A percentile compares a stretch with the other conserved stretches of the same genome.
Conservation (phyloP, 2,888 invertebrate species). For the Himalopsyche kuldschensis region DNA sequence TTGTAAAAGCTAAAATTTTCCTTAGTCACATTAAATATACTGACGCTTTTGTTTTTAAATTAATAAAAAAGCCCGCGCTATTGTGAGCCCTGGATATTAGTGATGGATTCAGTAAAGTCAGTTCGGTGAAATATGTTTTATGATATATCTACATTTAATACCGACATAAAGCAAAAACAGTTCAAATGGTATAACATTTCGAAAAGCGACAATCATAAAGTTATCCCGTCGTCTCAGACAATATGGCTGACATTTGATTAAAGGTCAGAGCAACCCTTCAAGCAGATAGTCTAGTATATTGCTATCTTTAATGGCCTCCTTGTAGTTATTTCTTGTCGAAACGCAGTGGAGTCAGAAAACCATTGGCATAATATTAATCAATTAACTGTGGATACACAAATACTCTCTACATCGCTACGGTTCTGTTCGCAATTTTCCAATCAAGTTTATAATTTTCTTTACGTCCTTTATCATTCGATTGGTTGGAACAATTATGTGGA, state of each 20-base stretch:
- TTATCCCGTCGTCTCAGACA: conserved; percentile 32
- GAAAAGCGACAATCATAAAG: conserved; percentile 36
- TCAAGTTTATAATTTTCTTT: not conserved
- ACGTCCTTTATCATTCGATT: not conserved
- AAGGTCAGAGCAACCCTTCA: conserved; percentile 37
- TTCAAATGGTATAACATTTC: conserved; percentile 29
- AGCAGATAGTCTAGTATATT: conserved; percentile 3
- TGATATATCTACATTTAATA: conserved; percentile 2
- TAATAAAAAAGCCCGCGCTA: not conserved
- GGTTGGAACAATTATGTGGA: no score
- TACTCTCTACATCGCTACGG: not conserved
- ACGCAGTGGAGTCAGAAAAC: not conserved
- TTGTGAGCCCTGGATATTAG: not conserved
- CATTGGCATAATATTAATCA: not conserved
- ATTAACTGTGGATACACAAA: not conserved
- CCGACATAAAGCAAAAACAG: conserved; percentile 16
- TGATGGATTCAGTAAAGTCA: not conserved
- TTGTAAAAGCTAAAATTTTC: no score
- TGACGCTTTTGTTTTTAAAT: no score
- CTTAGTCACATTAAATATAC: no score
- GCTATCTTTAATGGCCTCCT: not conserved
- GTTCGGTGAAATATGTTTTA: not conserved
- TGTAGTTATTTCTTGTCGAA: not conserved
- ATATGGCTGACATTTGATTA: conserved; percentile 37
- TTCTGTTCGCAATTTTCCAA: not conserved